Percentiles rank a stretch among this genome's conserved stretches.
Evolutionary conservation across 2,888 invertebrate species (phyloP).

Genomic region (Caenorhabditis sinica): DNA sequence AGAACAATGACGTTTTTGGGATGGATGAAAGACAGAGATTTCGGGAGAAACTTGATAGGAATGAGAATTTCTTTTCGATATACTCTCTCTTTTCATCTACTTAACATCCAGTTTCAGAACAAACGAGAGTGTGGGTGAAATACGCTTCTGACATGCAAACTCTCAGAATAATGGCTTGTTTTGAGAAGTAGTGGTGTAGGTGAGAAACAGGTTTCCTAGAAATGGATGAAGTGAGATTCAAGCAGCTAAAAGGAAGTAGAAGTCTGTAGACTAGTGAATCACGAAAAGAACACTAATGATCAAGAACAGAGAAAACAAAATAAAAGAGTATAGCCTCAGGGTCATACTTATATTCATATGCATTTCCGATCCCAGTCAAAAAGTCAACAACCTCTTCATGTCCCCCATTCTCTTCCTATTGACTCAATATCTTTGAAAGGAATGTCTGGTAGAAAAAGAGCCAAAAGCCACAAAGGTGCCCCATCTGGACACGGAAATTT

Average conservation of each 20-base stretch:
- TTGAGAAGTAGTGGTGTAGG: not conserved
- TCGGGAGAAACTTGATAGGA: constrained; percentile 57
- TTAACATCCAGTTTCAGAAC: constrained; percentile 27
- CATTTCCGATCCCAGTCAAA: constrained; percentile 55
- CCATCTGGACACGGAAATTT: constrained; percentile 50
- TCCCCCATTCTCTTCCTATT: not conserved
- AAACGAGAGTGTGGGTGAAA: not conserved
- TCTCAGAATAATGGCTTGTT: not conserved
- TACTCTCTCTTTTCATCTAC: not conserved
- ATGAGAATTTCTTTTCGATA: constrained; percentile 38
- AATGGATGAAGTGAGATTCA: not conserved
- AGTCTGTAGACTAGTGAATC: not conserved
- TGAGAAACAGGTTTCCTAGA: not conserved
- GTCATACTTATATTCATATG: constrained; percentile 42
- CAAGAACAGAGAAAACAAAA: constrained; percentile 20
- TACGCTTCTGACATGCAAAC: not conserved
- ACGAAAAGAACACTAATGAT: constrained; percentile 20
- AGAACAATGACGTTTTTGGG: constrained; percentile 40
- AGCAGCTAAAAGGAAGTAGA: not conserved
- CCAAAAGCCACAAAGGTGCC: constrained; percentile 22
- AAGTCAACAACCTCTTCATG: constrained; percentile 41
- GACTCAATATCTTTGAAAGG: constrained; percentile 54
- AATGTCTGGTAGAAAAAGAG: constrained; percentile 21
- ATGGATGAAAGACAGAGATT: constrained; percentile 13
- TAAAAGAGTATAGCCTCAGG: constrained; percentile 30